Base-by-base conservation (phyloP, 2,888 invertebrate genomes). In the Dynastes hyllus region DNA sequence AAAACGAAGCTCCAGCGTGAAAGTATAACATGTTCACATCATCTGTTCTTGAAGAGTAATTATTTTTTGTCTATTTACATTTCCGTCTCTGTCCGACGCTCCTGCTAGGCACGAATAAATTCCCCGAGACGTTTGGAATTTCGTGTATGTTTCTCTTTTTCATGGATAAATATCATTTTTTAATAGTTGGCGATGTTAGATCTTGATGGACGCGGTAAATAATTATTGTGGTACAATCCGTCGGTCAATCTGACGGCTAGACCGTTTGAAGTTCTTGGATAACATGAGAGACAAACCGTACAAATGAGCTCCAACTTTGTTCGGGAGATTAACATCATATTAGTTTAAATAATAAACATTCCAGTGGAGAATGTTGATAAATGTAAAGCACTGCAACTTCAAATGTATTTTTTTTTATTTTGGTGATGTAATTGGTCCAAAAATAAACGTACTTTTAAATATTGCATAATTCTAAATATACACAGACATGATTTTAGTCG, bases 151-250 rank as follows among this genome's bases (percentile, higher is more conserved):
- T 71, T 16, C 40, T 37, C 32, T 16, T 13, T 29, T n/a, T 27
- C 51, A 55, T 29, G 70, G 51, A 70, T 70, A 71, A 71, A 71
- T 71, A 71, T 71, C 55, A 71, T 71, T 71, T 71, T 55, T 71
- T 71, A 70, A 70, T 71, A 71, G 71, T 71, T 71, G 71, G 6
- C 16, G 71, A 22, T 55, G 55, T 16, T 58, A 55, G 29, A 22
- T 55, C 55, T 27, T 22, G 71, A 71, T 27, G 58, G 58, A 58
- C 37, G 58, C 37, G 58, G 55, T 71, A 71, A 71, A 71, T 71
- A 71, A 71, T 71, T 71, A 58, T 50, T 69, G 69, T 69, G 22
- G 29, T 69, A 29, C 16, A 69, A 69, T 50, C 50, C 45, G 69
- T 69, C 69, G 69, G 69, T 69, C 69, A 69, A 61, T 61, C 29